Base-by-base conservation (phyloP, 2,797 vertebrate species). In the Lerista edwardsae region DNA sequence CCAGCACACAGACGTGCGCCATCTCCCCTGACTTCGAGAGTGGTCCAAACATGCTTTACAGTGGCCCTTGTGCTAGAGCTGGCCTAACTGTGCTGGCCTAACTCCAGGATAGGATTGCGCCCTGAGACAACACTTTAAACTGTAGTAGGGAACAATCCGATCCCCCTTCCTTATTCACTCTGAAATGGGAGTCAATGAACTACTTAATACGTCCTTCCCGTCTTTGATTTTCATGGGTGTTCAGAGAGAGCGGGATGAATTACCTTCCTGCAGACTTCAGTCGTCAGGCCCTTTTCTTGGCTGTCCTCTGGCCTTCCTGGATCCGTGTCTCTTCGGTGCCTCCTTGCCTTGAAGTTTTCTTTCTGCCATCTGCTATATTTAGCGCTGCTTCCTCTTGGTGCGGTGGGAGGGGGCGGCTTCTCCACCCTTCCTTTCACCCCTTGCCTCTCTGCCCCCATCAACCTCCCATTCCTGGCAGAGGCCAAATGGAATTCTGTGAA, bases 301-400 rank as follows among this genome's bases (percentile, higher is more conserved):
- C 27, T 55, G 9, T 25, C 15, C 44, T 68, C 36, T 72, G 83
- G 68, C 44, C 19, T 73, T 64, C 57, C 31, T 51, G 27, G 41
- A 47, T 41, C 14, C 74, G 62, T 72, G 36, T 23, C 59, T 19
- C 55, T 72, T 79, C 39, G 36, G 5, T 36, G 10, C 15, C 36
- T 84, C 67, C 31, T 75, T 76, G 82, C 27, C 62, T 75, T 36
- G 25, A 10, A n/a, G 34, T 68, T 57, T 74, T 64, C 34, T 76
- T n/a, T n/a, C 31, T 27, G 57, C n/a, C 41, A 67, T 19, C n/a
- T 64, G 67, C 75, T 79, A 62, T 84, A 51, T 69, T 84, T 84
- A 73, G 59, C 31, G 51, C 31, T 51, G 65, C 59, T 61, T 78
- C 57, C 75, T 62, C 68, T 78, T 27, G 57, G n/a, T n/a, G 23